phyloP scores from a whole-genome alignment of 2,113 vertebrate genomes.

The Taxidea taxus region DNA sequence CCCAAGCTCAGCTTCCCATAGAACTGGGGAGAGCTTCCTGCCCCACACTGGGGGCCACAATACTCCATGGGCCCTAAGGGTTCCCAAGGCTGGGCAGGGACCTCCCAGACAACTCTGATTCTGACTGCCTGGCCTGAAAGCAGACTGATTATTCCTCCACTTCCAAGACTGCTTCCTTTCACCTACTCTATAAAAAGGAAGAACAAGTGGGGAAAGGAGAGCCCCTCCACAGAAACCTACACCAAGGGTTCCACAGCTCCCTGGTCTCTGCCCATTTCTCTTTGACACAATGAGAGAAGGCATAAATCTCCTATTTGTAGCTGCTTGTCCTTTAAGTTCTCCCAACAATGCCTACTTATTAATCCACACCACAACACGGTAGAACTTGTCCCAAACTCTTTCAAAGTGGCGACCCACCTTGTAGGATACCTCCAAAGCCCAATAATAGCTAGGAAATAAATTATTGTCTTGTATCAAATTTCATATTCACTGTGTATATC shows the following conservation, averaged over 20 bases:
- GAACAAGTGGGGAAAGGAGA: neutral
- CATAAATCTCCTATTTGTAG: neutral
- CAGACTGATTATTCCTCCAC: neutral
- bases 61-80: neutral
- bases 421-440: neutral
- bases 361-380: neutral
- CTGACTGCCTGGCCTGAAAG: neutral
- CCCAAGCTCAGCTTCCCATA: neutral
- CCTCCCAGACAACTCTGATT: neutral
- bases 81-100: neutral
- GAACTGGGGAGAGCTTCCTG: neutral
- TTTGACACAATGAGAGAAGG: neutral
- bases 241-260: neutral
- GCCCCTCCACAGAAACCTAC: neutral
- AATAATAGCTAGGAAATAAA: neutral
- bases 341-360: neutral
- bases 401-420: neutral
- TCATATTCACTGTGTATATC: neutral
- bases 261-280: neutral
- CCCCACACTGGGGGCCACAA: rapidly evolving
- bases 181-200: neutral
- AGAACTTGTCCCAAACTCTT: neutral
- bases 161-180: neutral
- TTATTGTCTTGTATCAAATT: neutral
- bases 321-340: neutral